These are phyloP conservation scores for Hydrotaea diabolus DNA, from an alignment of 2,888 invertebrate species.

Conservation along the genomic window DNA sequence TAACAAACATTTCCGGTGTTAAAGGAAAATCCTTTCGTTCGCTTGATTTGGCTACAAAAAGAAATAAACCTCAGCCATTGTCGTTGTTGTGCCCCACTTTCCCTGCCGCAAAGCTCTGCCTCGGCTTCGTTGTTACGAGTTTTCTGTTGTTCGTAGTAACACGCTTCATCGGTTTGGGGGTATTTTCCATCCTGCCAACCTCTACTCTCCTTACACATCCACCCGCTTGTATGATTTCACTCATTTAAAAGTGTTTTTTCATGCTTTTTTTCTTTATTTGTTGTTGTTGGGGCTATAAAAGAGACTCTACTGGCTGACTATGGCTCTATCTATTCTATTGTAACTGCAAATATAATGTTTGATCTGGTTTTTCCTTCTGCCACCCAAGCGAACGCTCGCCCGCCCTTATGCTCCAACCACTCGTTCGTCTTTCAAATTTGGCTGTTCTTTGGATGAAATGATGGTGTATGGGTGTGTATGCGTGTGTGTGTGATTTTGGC, in stretches of 20 bases:
- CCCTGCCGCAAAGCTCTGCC: no score
- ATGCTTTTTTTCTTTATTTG: not conserved
- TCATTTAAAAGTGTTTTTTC: not conserved
- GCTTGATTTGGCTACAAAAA: slow-evolving; percentile 11
- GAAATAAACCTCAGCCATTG: slow-evolving; percentile 39
- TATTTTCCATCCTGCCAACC: not conserved
- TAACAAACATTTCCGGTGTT: slow-evolving; percentile 50
- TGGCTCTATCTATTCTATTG: not conserved
- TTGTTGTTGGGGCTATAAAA: slow-evolving; percentile 3
- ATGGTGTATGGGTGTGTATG: not conserved
- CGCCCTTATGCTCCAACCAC: no score
- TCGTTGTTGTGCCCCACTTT: not conserved
- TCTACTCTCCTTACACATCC: no score
- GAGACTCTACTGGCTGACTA: not conserved
- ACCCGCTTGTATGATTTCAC: not conserved
- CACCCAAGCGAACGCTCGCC: no score
- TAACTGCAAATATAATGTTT: slow-evolving; percentile 33
- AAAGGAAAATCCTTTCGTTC: slow-evolving; percentile 42
- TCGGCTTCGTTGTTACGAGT: no score
- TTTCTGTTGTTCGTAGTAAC: no score
- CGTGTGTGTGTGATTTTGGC: slow-evolving; percentile 4
- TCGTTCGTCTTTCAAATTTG: not conserved
- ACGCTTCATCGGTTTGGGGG: not conserved
- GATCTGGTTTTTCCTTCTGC: not conserved
- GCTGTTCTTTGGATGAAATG: not conserved